Evolutionary conservation across 2,113 vertebrate genomes (phyloP).

Genomic region (Corynorhinus townsendii): DNA sequence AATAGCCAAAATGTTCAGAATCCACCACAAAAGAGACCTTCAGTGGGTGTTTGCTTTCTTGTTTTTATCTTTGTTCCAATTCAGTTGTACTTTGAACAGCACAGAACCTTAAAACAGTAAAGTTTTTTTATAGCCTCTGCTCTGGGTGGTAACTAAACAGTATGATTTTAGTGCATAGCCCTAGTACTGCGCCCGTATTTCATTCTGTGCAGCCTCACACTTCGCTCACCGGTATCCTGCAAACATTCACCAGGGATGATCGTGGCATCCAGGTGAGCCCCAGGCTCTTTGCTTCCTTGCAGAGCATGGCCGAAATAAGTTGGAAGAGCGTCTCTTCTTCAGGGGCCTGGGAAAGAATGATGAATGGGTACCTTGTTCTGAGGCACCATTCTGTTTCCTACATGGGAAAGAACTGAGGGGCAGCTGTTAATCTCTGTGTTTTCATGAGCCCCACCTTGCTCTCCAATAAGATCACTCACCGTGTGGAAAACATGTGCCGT

Average conservation of each 20-base stretch:
- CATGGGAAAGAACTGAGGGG: neutral
- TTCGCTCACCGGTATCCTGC: neutral
- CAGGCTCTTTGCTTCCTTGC: neutral
- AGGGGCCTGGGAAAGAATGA: neutral
- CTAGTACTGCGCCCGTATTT: neutral
- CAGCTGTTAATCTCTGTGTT: conserved; percentile 36
- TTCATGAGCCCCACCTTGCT: conserved; percentile 17
- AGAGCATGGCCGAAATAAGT: neutral
- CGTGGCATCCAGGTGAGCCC: neutral
- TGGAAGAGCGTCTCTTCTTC: conserved; percentile 18
- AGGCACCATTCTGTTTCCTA: neutral
- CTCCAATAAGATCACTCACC: conserved; percentile 49
- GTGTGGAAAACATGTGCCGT: neutral
- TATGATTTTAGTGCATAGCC: neutral
- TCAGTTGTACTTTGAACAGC: neutral
- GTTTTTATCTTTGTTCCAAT: neutral
- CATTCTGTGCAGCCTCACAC: neutral
- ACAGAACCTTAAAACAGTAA: neutral
- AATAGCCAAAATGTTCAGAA: neutral
- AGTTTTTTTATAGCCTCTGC: neutral
- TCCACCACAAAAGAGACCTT: neutral
- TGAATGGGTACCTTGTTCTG: conserved; percentile 48
- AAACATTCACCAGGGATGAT: neutral
- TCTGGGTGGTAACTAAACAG: neutral
- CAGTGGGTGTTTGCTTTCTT: neutral